phyloP scores from a whole-genome alignment of 2,797 vertebrate species.

The Lepidocolaptes lacrymiger region DNA sequence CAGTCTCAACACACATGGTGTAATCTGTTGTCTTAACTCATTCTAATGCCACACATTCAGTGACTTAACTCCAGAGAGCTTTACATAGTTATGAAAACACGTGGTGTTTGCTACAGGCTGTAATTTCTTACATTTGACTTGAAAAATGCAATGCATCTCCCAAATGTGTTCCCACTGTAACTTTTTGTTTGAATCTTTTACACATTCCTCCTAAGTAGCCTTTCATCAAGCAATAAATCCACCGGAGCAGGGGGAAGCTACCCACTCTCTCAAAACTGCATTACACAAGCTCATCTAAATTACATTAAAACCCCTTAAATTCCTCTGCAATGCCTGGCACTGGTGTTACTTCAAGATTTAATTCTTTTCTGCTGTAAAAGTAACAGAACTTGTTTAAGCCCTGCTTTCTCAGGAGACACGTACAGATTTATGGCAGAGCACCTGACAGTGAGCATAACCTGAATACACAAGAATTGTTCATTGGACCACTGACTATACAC shows the following conservation, averaged over 20 bases:
- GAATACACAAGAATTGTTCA: neutral
- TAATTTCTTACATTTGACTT: neutral
- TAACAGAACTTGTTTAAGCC: neutral
- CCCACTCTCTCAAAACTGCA: neutral
- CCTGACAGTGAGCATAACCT: neutral
- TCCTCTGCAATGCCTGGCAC: neutral
- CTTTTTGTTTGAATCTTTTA: neutral
- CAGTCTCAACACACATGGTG: neutral
- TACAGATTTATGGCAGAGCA: neutral
- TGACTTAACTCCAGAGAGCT: neutral
- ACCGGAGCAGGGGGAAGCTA: neutral
- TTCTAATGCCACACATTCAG: neutral
- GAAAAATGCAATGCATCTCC: slow-evolving; percentile 13
- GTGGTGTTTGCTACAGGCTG: neutral
- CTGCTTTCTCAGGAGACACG: neutral
- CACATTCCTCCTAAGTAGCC: neutral
- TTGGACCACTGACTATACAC: neutral
- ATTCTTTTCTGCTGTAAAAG: neutral
- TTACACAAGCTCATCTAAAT: neutral
- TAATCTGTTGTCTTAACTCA: neutral
- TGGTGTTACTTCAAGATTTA: neutral
- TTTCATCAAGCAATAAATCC: neutral
- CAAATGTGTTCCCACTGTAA: neutral
- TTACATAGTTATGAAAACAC: neutral
- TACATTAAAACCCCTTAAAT: neutral